phyloP scores from a whole-genome alignment of 2,888 invertebrate genomes.

The Priocnemis perturbator region DNA sequence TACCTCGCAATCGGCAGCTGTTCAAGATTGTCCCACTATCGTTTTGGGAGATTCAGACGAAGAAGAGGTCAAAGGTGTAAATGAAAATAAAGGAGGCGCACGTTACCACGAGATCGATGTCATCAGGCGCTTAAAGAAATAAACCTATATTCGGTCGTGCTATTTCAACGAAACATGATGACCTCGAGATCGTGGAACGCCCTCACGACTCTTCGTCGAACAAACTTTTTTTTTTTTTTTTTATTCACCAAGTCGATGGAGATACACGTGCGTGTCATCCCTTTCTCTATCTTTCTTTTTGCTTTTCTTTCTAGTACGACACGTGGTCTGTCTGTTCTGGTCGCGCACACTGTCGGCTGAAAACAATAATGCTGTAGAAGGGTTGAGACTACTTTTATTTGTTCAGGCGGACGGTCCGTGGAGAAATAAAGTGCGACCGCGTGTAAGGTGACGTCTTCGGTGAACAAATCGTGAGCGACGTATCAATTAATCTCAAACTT shows the following conservation, averaged over 20 bases:
- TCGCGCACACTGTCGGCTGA: constrained; percentile 64
- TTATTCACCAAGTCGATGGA: constrained; percentile 58
- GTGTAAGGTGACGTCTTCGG: constrained; percentile 20
- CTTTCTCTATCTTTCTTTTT: constrained; percentile 16
- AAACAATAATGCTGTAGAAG: constrained; percentile 72
- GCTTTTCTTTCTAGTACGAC: constrained; percentile 41
- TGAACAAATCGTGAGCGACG: constrained; percentile 2
- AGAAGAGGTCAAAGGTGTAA: too few relatives aligned
- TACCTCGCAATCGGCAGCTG: too few relatives aligned
- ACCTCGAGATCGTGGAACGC: not conserved
- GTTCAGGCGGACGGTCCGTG: constrained; percentile 39
- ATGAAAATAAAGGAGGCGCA: too few relatives aligned
- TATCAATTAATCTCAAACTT: constrained; percentile 10
- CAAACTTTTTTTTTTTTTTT: constrained; percentile 25
- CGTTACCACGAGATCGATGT: too few relatives aligned
- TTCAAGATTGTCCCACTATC: too few relatives aligned
- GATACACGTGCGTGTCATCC: constrained; percentile 49
- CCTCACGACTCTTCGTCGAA: not conserved
- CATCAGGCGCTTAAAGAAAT: too few relatives aligned
- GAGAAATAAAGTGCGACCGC: constrained; percentile 46
- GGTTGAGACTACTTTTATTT: constrained; percentile 48
- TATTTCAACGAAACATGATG: too few relatives aligned
- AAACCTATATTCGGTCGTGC: too few relatives aligned
- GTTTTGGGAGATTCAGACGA: too few relatives aligned
- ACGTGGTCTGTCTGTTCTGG: constrained; percentile 51